Base-by-base conservation (phyloP, 1,140 invertebrate genomes). In the Bombus soroeensis region DNA sequence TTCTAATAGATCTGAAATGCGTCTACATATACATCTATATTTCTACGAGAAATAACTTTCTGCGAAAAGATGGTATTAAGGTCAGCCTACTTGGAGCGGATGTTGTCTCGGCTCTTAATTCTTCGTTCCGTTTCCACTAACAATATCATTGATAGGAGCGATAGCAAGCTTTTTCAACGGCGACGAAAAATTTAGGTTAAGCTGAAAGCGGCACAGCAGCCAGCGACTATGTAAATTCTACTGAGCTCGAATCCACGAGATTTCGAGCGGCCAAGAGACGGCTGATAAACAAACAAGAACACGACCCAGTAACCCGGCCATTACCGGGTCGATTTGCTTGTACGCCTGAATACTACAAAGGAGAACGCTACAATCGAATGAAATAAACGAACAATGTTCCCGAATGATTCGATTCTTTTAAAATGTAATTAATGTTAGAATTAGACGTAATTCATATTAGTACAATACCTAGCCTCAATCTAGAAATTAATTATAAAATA, bases 271-370 rank as follows among this genome's bases (percentile, higher is more conserved):
- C 64, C 22, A 68, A 32, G 22, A 79, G 47, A 79, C 41, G 25
- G 15, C 77, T 68, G 77, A 70, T 47, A 47, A 68, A 79, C 41
- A 79, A 79, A 79, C 64, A 41, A 47, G 77, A 79, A 79, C 77
- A 37, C 77, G 64, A 47, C 41, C 62, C 64, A 47, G 39, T 79
- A 37, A 68, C 62, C 25, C 32, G 32, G 13, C 64, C 77, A 79
- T 79, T 68, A 47, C 32, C 25, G 6, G 39, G 32, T 37, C 77
- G 41, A 79, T 79, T 79, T 68, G 47, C 41, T 22, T 28, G 39
- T 12, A 41, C 39, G n/a, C n/a, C 1, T 66, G 25, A 43, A 39
- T 34, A 13, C 6, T 22, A 8, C 10, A 28, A 66, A 79, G 37
- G 10, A 2, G n/a, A 74, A 28, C 43, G 4, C 4, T 6, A 34